Percentiles rank a stretch among this genome's conserved stretches.
These are phyloP conservation scores for Indri indri DNA, from an alignment of 2,113 vertebrate genomes.

Conservation along the genomic window DNA sequence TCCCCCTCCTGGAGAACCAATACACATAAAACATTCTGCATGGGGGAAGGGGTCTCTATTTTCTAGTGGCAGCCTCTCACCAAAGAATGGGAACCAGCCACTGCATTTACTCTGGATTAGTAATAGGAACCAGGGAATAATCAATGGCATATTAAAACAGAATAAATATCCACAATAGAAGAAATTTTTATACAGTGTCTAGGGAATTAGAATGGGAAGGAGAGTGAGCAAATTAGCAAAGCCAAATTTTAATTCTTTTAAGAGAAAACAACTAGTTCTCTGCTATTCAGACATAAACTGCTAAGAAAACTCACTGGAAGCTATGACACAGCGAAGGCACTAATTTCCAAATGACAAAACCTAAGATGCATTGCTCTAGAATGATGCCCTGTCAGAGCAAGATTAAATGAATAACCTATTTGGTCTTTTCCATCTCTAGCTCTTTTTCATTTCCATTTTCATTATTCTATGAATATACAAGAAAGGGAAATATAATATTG, in stretches of 20 bases:
- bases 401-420: conserved; percentile 65
- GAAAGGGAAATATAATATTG: conserved; percentile 54
- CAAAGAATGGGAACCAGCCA: neutral
- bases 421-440: neutral
- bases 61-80: neutral
- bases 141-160: neutral
- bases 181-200: neutral
- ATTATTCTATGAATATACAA: conserved; percentile 58
- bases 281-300: neutral
- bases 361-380: conserved; percentile 46
- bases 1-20: neutral
- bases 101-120: neutral
- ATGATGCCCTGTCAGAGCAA: conserved; percentile 53
- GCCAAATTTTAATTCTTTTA: conserved; percentile 30
- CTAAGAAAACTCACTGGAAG: neutral
- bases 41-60: neutral
- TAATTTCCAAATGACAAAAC: conserved; percentile 66
- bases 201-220: neutral
- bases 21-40: neutral
- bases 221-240: neutral
- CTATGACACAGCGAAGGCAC: neutral
- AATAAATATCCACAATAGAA: neutral
- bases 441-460: conserved; percentile 58
- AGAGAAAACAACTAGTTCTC: neutral
- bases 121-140: neutral